Base-by-base conservation (phyloP, 2,113 vertebrate species). In the Pionites leucogaster region DNA sequence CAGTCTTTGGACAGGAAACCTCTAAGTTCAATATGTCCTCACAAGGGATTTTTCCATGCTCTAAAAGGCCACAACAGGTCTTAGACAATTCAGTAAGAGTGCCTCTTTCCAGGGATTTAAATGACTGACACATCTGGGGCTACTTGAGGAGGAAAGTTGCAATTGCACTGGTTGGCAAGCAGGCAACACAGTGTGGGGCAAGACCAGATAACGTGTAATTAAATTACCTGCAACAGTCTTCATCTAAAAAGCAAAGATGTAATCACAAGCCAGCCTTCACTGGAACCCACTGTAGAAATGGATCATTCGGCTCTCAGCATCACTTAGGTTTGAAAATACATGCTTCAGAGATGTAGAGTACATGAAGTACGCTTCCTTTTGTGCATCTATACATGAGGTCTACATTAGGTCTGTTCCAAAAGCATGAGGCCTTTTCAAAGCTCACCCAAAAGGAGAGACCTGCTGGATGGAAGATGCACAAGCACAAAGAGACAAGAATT, bases 1-100 rank as follows among this genome's bases (percentile, higher is more conserved):
- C n/a, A n/a, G n/a, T n/a, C n/a, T n/a, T n/a, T n/a, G 0, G n/a
- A 65, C 0, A 0, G 63, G 29, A 90, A 81, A 60, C 6, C 29
- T 68, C 4, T 7, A 53, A 50, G 46, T 63, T 62, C 69, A 86
- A 44, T 29, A 81, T 0, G 8, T n/a, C 42, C 64, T 59, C 79
- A 64, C 18, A 70, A 37, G 10, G 8, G 23, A 76, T 28, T 70
- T n/a, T 13, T 80, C 37, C 9, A 4, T 4, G 15, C 44, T 77
- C 50, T 37, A 14, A 11, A 77, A 77, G 49, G 49, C 74, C n/a
- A 76, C 59, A 39, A 2, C 2, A 39, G 31, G 46, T 80, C 75
- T 81, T 37, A 49, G 28, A 65, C 37, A 82, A 59, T 42, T 72
- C 50, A 25, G 7, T 5, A 57, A 33, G 8, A 72, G 52, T 31